phyloP scores from a whole-genome alignment of 1,140 invertebrate species.

The Oedothorax gibbosus region DNA sequence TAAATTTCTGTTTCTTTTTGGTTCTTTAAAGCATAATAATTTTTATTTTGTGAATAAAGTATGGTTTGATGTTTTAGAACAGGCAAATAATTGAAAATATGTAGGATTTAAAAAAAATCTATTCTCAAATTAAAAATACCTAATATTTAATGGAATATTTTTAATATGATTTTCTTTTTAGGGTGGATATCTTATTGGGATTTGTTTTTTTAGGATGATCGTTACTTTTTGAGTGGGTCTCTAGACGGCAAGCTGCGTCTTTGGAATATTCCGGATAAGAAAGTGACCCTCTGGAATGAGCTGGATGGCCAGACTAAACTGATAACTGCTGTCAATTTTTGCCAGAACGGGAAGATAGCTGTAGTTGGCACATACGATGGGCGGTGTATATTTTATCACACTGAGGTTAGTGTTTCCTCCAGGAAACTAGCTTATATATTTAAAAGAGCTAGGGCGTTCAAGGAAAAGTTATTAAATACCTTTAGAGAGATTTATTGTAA shows the following conservation, averaged over 20 bases:
- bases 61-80: no score
- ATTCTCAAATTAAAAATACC: neutral
- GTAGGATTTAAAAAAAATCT: neutral
- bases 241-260: constrained; percentile 95
- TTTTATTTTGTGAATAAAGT: no score
- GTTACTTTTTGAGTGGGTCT: constrained; percentile 95
- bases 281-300: constrained; percentile 97
- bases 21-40: no score
- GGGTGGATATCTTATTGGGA: no score
- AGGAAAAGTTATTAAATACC: no score
- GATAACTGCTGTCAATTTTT: constrained; percentile 98
- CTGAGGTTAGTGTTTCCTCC: constrained; percentile 74
- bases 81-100: neutral
- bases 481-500: no score
- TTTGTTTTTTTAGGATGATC: constrained; percentile 77
- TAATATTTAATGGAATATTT: no score
- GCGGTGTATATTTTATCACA: constrained; percentile 97
- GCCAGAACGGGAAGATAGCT: constrained; percentile 96
- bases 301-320: constrained; percentile 92
- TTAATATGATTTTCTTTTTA: no score
- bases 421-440: neutral
- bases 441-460: no score
- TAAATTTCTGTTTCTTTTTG: no score
- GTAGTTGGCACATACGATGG: constrained; percentile 99
- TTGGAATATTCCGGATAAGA: constrained; percentile 99